Evolutionary conservation across 2,888 invertebrate species (phyloP).

Genomic region (Noctua janthe): DNA sequence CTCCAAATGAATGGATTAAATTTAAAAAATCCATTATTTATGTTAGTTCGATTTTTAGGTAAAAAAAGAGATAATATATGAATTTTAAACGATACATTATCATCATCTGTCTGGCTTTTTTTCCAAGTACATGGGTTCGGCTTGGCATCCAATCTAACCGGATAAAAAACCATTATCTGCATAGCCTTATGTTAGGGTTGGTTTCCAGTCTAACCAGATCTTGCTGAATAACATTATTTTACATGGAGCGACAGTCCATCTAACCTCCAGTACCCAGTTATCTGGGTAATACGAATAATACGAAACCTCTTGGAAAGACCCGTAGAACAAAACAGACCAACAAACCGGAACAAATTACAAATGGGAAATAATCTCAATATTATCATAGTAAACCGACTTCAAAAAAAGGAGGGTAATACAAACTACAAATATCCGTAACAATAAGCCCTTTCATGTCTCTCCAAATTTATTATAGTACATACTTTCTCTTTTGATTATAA

Average conservation of each 20-base stretch:
- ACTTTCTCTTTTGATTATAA: conserved; percentile 4
- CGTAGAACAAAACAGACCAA: not conserved
- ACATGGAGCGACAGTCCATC: not conserved
- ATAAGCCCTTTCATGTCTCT: not conserved
- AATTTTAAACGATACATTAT: not conserved
- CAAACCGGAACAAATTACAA: not conserved
- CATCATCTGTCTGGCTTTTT: not conserved
- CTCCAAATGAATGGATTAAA: not conserved
- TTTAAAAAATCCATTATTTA: not conserved
- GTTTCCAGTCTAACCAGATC: not conserved
- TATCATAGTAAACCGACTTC: not conserved
- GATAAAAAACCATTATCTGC: not conserved
- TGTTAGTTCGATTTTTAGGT: too few species aligned
- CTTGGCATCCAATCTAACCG: not conserved
- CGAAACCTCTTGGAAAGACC: not conserved
- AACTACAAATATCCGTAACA: too few species aligned
- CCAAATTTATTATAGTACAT: not conserved
- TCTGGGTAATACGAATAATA: too few species aligned
- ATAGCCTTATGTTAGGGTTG: not conserved
- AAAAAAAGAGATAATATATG: not conserved
- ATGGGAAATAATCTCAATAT: not conserved
- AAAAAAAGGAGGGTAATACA: not conserved
- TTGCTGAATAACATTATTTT: not conserved
- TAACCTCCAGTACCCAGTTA: not conserved
- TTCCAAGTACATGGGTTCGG: not conserved